Evolutionary conservation across 2,888 invertebrate species (phyloP), one percentile per base, ranked within the genome.

Genomic region (Achlya flavicornis): DNA sequence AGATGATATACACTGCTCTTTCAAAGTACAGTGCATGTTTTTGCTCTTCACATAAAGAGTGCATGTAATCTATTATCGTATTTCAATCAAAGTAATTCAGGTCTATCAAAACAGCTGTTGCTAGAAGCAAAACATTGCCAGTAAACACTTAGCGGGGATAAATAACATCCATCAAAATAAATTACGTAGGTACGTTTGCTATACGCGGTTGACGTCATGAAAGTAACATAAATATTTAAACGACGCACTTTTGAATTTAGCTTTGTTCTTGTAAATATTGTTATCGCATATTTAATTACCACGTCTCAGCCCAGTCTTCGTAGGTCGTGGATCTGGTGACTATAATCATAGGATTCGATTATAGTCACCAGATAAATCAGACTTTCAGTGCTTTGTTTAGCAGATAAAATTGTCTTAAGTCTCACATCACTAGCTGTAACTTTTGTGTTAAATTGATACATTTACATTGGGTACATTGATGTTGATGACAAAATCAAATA

Each of bases 101-200:
- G 41, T 12, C 41, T 41, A 41, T 41, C 12, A 41, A 41, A 41
- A 41, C 41, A 48, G 48, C 16, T 16, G 48, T 43, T 14, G 14
- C 43, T 14, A 46, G 38, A 38, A 7, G 38, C 14, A 46, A 46
- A 46, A 14, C 43, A 46, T 14, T 12, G 43, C 3, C 48, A 48
- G 16, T 48, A 48, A n/a, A 48, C 48, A 16, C 8, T 48, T 7
- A 16, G 48, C 10, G 7, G n/a, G 19, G n/a, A 19, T 19, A 53
- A 53, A 53, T 19, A 53, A 53, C 19, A 53, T 53, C 53, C 53
- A 53, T 53, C 53, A 53, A 53, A 53, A 53, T 53, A 19, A 53
- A 19, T 19, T 6, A 53, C 19, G 19, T n/a, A 53, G 19, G 19
- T 53, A 53, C 53, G 53, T 53, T 8, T 1, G 53, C 16, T n/a